These are phyloP conservation scores for Melinaea menophilus DNA, from an alignment of 2,888 invertebrate species.

Conservation along the genomic window DNA sequence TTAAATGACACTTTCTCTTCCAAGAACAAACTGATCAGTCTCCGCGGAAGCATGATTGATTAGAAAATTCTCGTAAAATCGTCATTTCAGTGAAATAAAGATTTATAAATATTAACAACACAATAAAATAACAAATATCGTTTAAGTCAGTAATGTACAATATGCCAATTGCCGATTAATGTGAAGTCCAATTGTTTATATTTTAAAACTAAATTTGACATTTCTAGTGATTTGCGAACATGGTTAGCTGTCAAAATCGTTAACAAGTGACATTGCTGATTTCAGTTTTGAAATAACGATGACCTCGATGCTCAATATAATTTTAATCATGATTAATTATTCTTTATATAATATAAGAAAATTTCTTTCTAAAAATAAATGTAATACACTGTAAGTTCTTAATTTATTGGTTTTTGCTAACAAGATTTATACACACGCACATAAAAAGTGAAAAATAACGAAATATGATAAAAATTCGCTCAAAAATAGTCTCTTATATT, in stretches of 20 bases:
- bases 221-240: neutral
- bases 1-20: constrained; percentile 75
- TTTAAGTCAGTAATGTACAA: neutral
- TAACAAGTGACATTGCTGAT: neutral
- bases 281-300: neutral
- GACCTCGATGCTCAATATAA: too few relatives aligned
- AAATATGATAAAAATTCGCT: too few relatives aligned
- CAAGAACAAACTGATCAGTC: constrained; percentile 45
- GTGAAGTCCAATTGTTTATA: too few relatives aligned
- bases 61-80: constrained; percentile 27
- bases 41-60: constrained; percentile 47
- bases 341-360: too few relatives aligned
- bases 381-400: too few relatives aligned
- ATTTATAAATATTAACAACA: constrained; percentile 14
- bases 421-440: too few relatives aligned
- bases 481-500: too few relatives aligned
- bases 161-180: neutral
- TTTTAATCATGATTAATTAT: too few relatives aligned
- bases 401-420: too few relatives aligned
- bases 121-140: constrained; percentile 1
- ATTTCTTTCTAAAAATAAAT: too few relatives aligned
- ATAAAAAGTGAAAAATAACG: too few relatives aligned
- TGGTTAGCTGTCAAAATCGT: neutral
- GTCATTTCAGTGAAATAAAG: constrained; percentile 48
- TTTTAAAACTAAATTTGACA: neutral